Percentiles rank a stretch among this genome's conserved stretches.
Conservation (phyloP, 2,888 invertebrate genomes). For the Patella ulyssiponensis region DNA sequence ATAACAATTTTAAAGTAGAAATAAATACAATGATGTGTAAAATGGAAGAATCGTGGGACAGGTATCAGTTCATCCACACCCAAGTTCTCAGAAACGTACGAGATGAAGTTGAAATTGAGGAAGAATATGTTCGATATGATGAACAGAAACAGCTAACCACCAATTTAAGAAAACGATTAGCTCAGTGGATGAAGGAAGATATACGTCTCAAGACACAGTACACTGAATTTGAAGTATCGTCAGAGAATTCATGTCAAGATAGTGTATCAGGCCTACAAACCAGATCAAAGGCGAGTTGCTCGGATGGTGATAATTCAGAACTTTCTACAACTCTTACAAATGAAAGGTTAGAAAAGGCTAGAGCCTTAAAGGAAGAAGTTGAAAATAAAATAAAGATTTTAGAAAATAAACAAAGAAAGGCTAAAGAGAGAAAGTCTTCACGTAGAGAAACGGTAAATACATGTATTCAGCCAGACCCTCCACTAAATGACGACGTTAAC, state of each 20-base stretch:
- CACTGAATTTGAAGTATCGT: no score
- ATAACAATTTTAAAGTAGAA: neutral
- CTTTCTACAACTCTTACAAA: neutral
- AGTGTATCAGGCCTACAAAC: no score
- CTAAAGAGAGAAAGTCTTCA: neutral
- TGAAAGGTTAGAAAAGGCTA: neutral
- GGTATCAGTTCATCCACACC: neutral
- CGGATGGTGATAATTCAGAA: neutral
- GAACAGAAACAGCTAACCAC: neutral
- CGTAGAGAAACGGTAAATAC: neutral
- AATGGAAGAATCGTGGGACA: neutral
- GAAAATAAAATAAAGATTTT: neutral
- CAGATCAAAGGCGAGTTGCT: neutral
- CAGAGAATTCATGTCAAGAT: no score
- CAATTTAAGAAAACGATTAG: constrained; percentile 3
- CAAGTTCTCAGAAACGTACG: neutral
- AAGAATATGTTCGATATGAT: constrained; percentile 1
- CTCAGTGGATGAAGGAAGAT: neutral
- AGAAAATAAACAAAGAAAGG: neutral
- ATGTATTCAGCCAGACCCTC: no score
- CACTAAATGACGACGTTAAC: no score
- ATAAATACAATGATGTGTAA: neutral
- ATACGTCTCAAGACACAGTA: no score
- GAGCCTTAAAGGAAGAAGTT: neutral
- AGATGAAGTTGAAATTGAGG: no score